Evolutionary conservation across 2,113 vertebrate species (phyloP), one percentile per base, ranked within the genome.

Genomic region (Dryoscopus gambensis): DNA sequence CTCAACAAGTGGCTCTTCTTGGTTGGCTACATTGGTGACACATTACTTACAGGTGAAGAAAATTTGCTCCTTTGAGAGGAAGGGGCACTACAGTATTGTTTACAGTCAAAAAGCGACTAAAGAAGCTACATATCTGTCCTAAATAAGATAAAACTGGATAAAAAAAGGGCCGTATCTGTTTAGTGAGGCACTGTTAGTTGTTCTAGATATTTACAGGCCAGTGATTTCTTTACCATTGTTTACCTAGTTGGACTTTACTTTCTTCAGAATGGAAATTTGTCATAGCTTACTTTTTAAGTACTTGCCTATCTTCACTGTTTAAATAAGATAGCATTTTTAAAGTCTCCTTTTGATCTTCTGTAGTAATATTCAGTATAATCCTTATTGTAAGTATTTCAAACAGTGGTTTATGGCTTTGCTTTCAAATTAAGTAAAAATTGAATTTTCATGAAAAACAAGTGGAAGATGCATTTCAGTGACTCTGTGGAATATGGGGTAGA

Each of bases 21-120:
- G 9, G 2, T 77, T 78, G 42, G 5, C 55, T 55, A 6, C 0
- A 0, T 76, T 56, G 19, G 16, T 73, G 57, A 18, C 21, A 25
- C 2, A 4, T 55, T 60, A 70, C 13, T 85, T 93, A 33, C 6
- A 56, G 31, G 9, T 53, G 55, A 80, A 76, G 23, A 79, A 88
- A 57, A 64, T 57, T 35, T 52, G 3, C 11, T 84, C 1, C 15
- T 91, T 78, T 89, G 44, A 65, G n/a, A 37, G 44, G 17, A 69
- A 60, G 10, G 10, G 5, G 6, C 22, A 82, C 27, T 56, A 31
- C 8, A 62, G 62, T 87, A 17, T 31, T 56, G 17, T 56, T 80
- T 31, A 21, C 10, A 68, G 49, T 52, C 23, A 79, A 75, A 47
- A 60, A 63, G 3, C 64, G 52, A 52, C 59, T 37, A 3, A 24